These are phyloP conservation scores for Tapera naevia DNA, from an alignment of 2,797 vertebrate species.

Conservation along the genomic window DNA sequence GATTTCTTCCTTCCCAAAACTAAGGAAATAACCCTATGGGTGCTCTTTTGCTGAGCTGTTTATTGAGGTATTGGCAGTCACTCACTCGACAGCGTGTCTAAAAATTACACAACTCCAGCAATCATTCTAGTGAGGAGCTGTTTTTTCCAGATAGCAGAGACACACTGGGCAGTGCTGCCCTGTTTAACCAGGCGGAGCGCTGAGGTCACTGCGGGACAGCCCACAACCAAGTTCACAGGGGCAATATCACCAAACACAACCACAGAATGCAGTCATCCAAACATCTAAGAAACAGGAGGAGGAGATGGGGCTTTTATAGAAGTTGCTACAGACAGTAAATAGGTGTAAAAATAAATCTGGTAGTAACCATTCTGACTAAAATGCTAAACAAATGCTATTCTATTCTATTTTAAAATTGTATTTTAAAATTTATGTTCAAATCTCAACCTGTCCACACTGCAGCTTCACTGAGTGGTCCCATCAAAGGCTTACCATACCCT, in stretches of 20 bases:
- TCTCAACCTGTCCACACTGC: background rate
- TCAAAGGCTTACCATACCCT: background rate
- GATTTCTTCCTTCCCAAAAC: constrained; percentile 35
- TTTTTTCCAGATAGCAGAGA: background rate
- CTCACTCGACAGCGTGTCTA: constrained; percentile 30
- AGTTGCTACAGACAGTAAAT: background rate
- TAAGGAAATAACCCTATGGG: constrained; percentile 20
- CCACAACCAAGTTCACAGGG: background rate
- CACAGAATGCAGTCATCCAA: background rate
- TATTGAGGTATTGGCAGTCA: constrained; percentile 45
- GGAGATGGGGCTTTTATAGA: background rate
- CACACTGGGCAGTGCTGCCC: background rate
- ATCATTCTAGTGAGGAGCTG: background rate
- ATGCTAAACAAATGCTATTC: background rate
- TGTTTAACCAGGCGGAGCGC: background rate
- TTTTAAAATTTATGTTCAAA: background rate
- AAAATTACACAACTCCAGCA: constrained; percentile 51
- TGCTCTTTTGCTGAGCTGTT: constrained; percentile 31
- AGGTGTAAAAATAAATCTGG: background rate
- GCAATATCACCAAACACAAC: background rate
- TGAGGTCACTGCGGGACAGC: background rate
- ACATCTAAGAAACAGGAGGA: background rate
- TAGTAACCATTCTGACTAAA: too few species aligned
- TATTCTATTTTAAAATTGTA: background rate
- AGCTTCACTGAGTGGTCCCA: background rate